Percentiles rank a stretch among this genome's conserved stretches.
Conservation (phyloP, 1,140 invertebrate genomes). For the Drosophila obscura region DNA sequence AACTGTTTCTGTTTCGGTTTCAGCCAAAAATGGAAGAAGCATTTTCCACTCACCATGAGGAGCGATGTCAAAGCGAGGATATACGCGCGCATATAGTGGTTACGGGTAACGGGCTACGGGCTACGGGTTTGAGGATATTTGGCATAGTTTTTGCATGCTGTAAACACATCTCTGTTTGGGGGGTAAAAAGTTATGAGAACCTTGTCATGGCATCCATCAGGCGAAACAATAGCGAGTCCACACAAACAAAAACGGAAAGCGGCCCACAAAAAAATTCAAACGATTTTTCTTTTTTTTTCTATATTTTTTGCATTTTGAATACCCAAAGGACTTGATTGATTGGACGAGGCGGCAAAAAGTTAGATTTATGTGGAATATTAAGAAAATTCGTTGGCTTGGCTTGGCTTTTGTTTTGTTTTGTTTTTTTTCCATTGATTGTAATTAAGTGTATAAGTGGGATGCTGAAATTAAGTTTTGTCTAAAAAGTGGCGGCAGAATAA, state of each 20-base stretch:
- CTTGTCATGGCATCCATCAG: slow-evolving; percentile 51
- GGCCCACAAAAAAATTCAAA: slow-evolving; percentile 5
- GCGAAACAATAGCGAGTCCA: slow-evolving; percentile 31
- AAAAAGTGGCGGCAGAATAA: neutral
- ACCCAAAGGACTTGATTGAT: slow-evolving; percentile 30
- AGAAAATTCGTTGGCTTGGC: neutral
- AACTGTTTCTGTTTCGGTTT: neutral
- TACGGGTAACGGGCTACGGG: too few species aligned
- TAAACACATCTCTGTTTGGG: slow-evolving; percentile 28
- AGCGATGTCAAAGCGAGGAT: neutral
- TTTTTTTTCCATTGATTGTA: slow-evolving; percentile 5
- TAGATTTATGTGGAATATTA: neutral
- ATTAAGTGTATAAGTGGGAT: neutral
- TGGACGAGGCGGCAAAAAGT: neutral
- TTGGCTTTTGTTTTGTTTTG: neutral
- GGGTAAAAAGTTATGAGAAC: slow-evolving; percentile 63
- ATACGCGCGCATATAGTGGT: neutral
- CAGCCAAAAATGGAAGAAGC: slow-evolving; percentile 4
- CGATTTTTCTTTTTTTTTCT: neutral
- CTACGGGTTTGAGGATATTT: slow-evolving; percentile 10
- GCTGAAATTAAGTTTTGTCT: neutral
- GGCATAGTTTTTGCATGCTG: slow-evolving; percentile 44
- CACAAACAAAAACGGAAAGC: neutral
- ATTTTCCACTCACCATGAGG: neutral
- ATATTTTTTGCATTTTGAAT: slow-evolving; percentile 29